Evolutionary conservation across 2,113 vertebrate species (phyloP).

Genomic region (Piaya cayana): DNA sequence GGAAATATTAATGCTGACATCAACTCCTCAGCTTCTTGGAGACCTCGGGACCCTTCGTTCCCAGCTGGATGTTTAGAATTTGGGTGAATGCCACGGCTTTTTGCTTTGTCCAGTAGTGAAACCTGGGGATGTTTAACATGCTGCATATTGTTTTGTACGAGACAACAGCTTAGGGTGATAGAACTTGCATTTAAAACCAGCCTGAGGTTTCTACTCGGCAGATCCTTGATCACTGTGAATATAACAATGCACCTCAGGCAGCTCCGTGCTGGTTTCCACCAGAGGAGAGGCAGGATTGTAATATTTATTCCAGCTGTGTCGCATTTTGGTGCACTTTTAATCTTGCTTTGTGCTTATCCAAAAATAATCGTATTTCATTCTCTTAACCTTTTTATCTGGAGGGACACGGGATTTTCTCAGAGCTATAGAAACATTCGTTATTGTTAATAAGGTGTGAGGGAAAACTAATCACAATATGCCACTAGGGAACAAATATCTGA

Average conservation of each 20-base stretch:
- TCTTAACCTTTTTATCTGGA: neutral
- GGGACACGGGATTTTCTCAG: neutral
- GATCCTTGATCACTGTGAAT: neutral
- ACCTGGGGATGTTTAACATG: neutral
- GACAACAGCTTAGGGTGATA: neutral
- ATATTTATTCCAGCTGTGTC: neutral
- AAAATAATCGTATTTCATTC: neutral
- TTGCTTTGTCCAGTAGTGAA: neutral
- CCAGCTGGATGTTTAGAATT: neutral
- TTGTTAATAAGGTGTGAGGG: neutral
- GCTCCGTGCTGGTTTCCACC: neutral
- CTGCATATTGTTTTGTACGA: neutral
- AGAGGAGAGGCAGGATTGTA: neutral
- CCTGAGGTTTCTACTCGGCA: neutral
- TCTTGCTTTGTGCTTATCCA: neutral
- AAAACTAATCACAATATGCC: neutral
- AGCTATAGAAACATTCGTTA: neutral
- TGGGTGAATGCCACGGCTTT: neutral
- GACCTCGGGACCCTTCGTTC: rapidly evolving
- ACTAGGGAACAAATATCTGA: neutral
- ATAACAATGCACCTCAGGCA: neutral
- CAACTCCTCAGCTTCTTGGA: neutral
- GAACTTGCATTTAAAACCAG: neutral
- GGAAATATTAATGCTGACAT: neutral
- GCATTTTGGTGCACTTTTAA: neutral